Percentiles rank a stretch among this genome's conserved stretches.
phyloP scores from a whole-genome alignment of 2,888 invertebrate genomes.

The Endomychus coccineus region DNA sequence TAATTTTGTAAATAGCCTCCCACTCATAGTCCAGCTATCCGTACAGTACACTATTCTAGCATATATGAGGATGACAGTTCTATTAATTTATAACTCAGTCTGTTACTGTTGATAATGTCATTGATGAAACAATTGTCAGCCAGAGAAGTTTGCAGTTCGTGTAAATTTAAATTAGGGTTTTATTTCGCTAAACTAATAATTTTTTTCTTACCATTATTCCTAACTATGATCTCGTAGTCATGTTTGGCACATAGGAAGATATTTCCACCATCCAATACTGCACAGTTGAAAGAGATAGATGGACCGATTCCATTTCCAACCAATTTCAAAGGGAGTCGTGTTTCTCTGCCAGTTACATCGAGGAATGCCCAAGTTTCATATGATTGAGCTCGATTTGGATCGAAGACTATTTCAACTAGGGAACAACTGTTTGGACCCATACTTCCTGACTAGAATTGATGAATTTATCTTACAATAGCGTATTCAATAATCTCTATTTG shows the following conservation, averaged over 20 bases:
- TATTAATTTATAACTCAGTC: too few relatives aligned
- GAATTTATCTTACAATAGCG: too few relatives aligned
- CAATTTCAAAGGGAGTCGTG: constrained; percentile 48
- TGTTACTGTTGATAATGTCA: too few relatives aligned
- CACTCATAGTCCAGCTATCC: too few relatives aligned
- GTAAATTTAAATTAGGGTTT: constrained; percentile 26
- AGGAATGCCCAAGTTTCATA: constrained; percentile 49
- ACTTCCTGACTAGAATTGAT: too few relatives aligned
- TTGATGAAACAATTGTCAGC: too few relatives aligned
- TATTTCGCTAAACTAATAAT: too few relatives aligned
- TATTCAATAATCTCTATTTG: too few relatives aligned
- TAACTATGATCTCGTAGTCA: constrained; percentile 53
- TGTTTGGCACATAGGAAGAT: constrained; percentile 54
- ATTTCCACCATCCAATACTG: constrained; percentile 50
- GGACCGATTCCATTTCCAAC: constrained; percentile 54
- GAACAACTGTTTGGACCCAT: constrained; percentile 51
- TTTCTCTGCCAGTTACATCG: constrained; percentile 51
- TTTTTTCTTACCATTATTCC: constrained; percentile 46
- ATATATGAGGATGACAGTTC: too few relatives aligned
- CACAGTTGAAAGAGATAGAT: constrained; percentile 48
- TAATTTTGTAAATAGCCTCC: too few relatives aligned
- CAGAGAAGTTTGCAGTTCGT: too few relatives aligned
- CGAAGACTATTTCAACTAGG: constrained; percentile 50
- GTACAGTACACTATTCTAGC: too few relatives aligned
- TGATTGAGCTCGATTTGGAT: constrained; percentile 48